These are phyloP conservation scores for Yasuhikotakia modesta DNA, from an alignment of 2,797 vertebrate species.

Conservation along the genomic window DNA sequence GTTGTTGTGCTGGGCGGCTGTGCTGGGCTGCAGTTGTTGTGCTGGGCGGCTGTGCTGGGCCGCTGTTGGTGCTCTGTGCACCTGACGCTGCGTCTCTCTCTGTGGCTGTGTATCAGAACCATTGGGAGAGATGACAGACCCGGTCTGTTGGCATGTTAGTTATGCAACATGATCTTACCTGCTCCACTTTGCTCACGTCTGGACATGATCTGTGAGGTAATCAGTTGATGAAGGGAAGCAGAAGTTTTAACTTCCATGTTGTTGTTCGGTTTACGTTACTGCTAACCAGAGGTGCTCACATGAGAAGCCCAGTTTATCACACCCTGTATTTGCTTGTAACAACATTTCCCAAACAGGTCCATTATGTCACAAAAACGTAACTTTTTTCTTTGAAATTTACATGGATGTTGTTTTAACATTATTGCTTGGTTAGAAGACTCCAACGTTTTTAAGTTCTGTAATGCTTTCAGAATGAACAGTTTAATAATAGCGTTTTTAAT, in stretches of 20 bases:
- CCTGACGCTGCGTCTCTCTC: constrained; percentile 16
- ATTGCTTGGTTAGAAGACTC: no score
- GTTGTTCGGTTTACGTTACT: background rate
- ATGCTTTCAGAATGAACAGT: no score
- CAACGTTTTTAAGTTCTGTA: no score
- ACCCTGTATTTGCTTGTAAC: no score
- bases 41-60: no score
- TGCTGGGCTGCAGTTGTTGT: no score
- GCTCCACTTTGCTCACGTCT: constrained; percentile 69
- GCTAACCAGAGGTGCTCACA: background rate
- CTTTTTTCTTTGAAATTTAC: no score
- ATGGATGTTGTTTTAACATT: no score
- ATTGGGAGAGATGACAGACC: constrained; percentile 35
- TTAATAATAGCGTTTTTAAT: no score
- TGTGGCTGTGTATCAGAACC: constrained; percentile 33
- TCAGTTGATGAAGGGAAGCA: constrained; percentile 28
- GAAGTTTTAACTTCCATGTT: constrained; percentile 10
- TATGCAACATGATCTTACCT: constrained; percentile 73
- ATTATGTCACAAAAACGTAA: no score
- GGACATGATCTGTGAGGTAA: constrained; percentile 62
- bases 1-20: no score
- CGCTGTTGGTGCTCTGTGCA: constrained; percentile 4
- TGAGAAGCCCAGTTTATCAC: background rate
- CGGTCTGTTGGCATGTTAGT: constrained; percentile 55
- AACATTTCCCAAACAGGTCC: no score